Base-by-base conservation (phyloP, 2,797 vertebrate species). In the Galago senegalensis region DNA sequence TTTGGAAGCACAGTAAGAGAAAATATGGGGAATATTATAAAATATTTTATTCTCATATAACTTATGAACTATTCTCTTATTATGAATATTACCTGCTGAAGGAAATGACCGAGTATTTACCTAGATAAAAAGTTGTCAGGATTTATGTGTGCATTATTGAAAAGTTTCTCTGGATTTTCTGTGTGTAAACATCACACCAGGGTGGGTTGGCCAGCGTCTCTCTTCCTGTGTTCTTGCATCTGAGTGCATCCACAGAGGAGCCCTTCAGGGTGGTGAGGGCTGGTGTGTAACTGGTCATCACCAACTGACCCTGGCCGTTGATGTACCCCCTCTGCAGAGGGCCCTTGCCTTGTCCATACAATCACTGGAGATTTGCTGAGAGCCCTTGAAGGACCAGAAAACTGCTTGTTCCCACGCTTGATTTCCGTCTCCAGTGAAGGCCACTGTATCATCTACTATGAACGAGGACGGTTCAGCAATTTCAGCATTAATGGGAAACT, bases 401-500 rank as follows among this genome's bases (percentile, higher is more conserved):
- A 99, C 98, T 99, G 99, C 97, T 97, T 99, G 95, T 98, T 98
- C 63, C 99, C 99, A 23, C 99, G 99, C 77, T 98, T 99, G 97
- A 99, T 99, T 98, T 99, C 99, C 0, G 99, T 99, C 94, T 99
- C 99, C 97, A 99, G 99, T 53, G 99, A 99, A 98, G 99, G 99
- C 96, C 99, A 99, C 98, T 99, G 99, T 98, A 99, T 99, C 98
- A 99, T 99, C 98, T 99, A 99, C 99, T 99, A 99, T 6, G 99
- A 99, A 97, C 98, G 99, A 96, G 99, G 99, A 40, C 99, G 99
- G 84, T 99, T 99, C 99, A 99, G 99, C 98, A 99, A 99, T 98
- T 99, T 99, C 98, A 99, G 99, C 99, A 99, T 99, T 97, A 99
- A 99, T 27, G 99, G 99, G 69, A 99, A 99, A 97, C 99, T 99